Evolutionary conservation across 2,113 vertebrate species (phyloP).

Genomic region (Zapus hudsonius): DNA sequence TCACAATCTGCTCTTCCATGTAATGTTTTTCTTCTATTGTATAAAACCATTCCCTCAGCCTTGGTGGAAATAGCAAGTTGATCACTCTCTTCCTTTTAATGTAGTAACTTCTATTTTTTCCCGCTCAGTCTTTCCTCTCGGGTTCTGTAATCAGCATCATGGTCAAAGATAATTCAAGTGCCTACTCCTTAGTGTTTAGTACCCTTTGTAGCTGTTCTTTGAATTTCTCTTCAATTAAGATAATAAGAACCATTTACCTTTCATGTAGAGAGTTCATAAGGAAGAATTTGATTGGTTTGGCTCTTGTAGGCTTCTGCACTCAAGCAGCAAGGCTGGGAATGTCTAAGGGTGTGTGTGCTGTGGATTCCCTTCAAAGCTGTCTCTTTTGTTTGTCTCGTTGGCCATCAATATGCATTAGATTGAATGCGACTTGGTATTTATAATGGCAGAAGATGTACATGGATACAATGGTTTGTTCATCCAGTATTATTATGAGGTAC

Average conservation of each 20-base stretch:
- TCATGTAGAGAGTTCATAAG: neutral
- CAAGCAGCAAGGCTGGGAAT: neutral
- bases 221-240: slow-evolving; percentile 11
- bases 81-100: neutral
- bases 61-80: neutral
- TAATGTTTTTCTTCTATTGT: neutral
- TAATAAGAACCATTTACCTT: neutral
- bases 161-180: slow-evolving; percentile 49
- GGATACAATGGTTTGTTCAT: neutral
- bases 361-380: neutral
- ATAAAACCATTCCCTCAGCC: neutral
- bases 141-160: slow-evolving; percentile 18
- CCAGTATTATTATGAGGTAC: neutral
- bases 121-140: neutral
- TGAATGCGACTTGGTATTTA: neutral
- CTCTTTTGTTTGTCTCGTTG: neutral
- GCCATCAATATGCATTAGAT: neutral
- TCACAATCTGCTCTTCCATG: neutral
- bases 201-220: slow-evolving; percentile 15
- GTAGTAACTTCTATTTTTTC: neutral
- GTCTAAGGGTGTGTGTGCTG: neutral
- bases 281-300: slow-evolving; percentile 2
- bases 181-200: slow-evolving; percentile 13
- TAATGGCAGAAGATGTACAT: neutral
- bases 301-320: neutral